phyloP scores from a whole-genome alignment of 2,797 vertebrate species.

The Thripadectes ignobilis region DNA sequence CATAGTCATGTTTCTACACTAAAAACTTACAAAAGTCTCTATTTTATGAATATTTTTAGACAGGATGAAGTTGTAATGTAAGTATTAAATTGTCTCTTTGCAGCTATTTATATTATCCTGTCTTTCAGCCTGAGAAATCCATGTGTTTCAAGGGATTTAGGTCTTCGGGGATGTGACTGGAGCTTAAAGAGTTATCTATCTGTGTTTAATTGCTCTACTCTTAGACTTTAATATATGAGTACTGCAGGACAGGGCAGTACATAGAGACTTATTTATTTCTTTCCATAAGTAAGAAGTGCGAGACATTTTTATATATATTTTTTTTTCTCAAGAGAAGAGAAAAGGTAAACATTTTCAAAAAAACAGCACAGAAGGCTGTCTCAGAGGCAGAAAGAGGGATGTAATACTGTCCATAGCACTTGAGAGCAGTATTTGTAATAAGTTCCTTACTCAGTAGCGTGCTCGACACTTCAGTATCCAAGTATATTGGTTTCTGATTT shows the following conservation, averaged over 20 bases:
- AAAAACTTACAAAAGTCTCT: background rate
- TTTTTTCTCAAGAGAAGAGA: background rate
- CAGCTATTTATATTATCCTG: conserved; percentile 1
- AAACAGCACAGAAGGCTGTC: background rate
- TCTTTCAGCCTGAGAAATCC: conserved; percentile 18
- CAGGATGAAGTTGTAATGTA: background rate
- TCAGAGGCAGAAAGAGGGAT: background rate
- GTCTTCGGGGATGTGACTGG: conserved; percentile 14
- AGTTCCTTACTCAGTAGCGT: background rate
- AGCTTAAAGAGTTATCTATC: conserved; percentile 6
- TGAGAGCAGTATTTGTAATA: background rate
- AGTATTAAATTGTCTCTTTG: conserved; percentile 21
- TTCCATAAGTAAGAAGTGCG: background rate
- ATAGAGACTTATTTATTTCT: background rate
- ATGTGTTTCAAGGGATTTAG: conserved; percentile 18
- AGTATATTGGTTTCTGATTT: background rate
- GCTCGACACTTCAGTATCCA: background rate
- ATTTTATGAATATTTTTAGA: background rate
- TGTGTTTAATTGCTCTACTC: conserved; percentile 6
- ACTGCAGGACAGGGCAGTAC: background rate
- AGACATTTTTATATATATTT: background rate
- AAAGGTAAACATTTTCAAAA: background rate
- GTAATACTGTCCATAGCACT: background rate
- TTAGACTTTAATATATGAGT: background rate
- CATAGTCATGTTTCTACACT: background rate